Evolutionary conservation across 2,113 vertebrate species (phyloP), one percentile per base, ranked within the genome.

Genomic region (Spea multiplicata): DNA sequence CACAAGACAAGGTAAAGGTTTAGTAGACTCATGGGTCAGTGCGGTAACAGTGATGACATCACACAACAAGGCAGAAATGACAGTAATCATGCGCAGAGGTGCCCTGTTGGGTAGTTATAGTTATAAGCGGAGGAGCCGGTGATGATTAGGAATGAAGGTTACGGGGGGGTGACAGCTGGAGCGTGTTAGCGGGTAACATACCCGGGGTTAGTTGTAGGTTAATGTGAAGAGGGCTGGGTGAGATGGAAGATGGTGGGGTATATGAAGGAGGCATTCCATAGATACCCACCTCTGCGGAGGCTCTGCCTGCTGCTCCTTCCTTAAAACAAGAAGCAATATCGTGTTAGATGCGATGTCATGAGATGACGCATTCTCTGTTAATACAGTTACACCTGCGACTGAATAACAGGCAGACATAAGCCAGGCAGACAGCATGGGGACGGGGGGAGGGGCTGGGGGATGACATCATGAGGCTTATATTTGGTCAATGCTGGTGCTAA

Each of bases 281-380:
- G 85, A 89, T 89, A 96, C 96, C 91, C 92, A 98, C 97, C 97
- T 97, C 88, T 94, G 95, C 55, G 95, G 92, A 4, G 90, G 90
- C 81, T 99, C 97, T 0, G 92, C 85, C 82, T 95, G 95, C 44
- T 94, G 93, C 82, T 99, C 96, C 91, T 97, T 99, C 94, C 97
- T 99, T 91, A 89, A 91, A 92, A 91, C 83, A 91, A 91, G 88
- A 93, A 90, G 85, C 78, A 83, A 87, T 84, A 88, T 82, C 82
- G 80, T 71, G 85, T 91, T 84, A 90, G 88, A 75, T 81, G 65
- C 83, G 44, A 74, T 62, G 10, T 50, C 83, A 66, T 7, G 85
- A 80, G 71, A 81, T 82, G 84, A 66, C 83, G 82, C 86, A 69
- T 84, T 85, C 85, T 80, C 85, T 84, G 86, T 84, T 90, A 86